Evolutionary conservation across 1,140 invertebrate genomes (phyloP).

Genomic region (Himalopsyche phryganea): DNA sequence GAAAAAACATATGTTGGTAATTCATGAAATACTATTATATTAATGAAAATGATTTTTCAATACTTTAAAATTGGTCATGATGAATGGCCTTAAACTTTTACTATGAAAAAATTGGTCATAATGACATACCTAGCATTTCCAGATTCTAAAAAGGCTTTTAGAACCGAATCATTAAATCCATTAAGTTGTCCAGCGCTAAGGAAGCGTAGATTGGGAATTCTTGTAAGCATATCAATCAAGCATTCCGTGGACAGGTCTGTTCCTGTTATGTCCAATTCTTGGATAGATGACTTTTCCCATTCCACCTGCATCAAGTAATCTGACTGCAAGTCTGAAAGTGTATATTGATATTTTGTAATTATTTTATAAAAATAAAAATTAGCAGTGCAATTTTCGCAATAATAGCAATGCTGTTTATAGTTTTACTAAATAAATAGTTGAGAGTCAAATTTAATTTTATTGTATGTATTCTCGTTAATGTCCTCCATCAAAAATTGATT

Average conservation of each 20-base stretch:
- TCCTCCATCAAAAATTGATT: too few relatives aligned
- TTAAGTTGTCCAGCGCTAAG: slow-evolving; percentile 94
- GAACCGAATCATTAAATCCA: slow-evolving; percentile 91
- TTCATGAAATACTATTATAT: not conserved
- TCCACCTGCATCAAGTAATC: slow-evolving; percentile 92
- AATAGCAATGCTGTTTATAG: too few relatives aligned
- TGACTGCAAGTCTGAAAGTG: slow-evolving; percentile 72
- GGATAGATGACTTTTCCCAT: slow-evolving; percentile 94
- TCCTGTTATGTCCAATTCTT: slow-evolving; percentile 94
- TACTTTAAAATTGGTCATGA: too few relatives aligned
- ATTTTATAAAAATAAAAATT: not conserved
- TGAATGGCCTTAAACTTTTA: too few relatives aligned
- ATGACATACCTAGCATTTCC: slow-evolving; percentile 71
- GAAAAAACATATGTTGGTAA: slow-evolving; percentile 11
- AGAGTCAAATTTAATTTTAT: too few relatives aligned
- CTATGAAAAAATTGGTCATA: too few relatives aligned
- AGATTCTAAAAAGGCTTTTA: slow-evolving; percentile 85
- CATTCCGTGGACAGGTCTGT: slow-evolving; percentile 94
- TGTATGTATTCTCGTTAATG: too few relatives aligned
- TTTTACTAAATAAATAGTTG: too few relatives aligned
- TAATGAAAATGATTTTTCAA: too few relatives aligned
- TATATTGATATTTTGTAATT: not conserved
- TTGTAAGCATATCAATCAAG: slow-evolving; percentile 85
- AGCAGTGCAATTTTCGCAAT: too few relatives aligned
- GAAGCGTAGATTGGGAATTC: slow-evolving; percentile 85